Conservation (phyloP, 1,140 invertebrate genomes). For the Medauroidea extradentata region DNA sequence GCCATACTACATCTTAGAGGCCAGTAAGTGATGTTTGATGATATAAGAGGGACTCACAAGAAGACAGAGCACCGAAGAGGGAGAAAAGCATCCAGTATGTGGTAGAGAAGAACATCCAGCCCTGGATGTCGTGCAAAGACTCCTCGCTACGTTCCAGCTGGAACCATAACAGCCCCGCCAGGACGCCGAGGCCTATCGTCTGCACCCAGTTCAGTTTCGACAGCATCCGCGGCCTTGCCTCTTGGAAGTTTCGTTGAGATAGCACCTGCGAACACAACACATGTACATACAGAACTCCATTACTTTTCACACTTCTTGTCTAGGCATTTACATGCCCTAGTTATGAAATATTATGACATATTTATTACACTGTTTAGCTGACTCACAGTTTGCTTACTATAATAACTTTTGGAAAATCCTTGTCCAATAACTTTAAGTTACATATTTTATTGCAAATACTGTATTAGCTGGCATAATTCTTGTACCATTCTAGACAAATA, state of each 20-base stretch:
- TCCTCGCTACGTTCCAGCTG: constrained; percentile 69
- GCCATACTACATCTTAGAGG: too few relatives aligned
- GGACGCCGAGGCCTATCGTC: constrained; percentile 65
- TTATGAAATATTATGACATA: too few relatives aligned
- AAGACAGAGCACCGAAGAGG: constrained; percentile 73
- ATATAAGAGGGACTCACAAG: constrained; percentile 52
- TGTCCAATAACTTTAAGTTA: too few relatives aligned
- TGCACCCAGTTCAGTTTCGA: constrained; percentile 80
- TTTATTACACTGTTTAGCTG: too few relatives aligned
- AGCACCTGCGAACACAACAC: constrained; percentile 51
- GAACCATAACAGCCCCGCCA: constrained; percentile 78
- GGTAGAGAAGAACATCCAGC: constrained; percentile 83
- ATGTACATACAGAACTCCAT: background rate
- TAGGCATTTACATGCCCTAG: too few relatives aligned
- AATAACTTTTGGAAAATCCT: too few relatives aligned
- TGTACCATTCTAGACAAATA: too few relatives aligned
- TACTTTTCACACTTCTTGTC: too few relatives aligned
- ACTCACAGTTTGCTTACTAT: too few relatives aligned
- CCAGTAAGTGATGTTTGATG: too few relatives aligned
- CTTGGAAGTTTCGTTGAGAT: constrained; percentile 73
- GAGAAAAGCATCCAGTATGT: constrained; percentile 86
- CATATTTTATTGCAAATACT: too few relatives aligned
- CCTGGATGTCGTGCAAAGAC: constrained; percentile 73
- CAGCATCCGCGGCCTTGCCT: constrained; percentile 71
- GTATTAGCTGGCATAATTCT: too few relatives aligned